Evolutionary conservation across 2,888 invertebrate species (phyloP), one percentile per base, ranked within the genome.

Genomic region (Calliphora vomitoria): DNA sequence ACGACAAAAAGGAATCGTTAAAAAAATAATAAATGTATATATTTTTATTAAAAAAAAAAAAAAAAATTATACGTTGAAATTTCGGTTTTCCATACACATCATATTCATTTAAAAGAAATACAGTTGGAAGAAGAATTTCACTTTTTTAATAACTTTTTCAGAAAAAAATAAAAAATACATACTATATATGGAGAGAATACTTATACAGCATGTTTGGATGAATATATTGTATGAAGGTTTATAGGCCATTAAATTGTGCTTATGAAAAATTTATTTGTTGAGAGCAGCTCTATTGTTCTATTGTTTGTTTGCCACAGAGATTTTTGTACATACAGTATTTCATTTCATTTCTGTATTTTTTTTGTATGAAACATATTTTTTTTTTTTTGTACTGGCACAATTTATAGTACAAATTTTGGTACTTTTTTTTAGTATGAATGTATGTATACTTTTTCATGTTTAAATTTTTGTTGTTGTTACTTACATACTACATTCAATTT

Each of bases 401-500:
- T 81, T 85, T 85, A 58, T 76, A 38, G 38, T 55, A 31, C 4
- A n/a, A 47, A 58, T 20, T 60, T 25, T 31, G 20, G 20, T 20
- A 55, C 10, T 55, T 60, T 50, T 60, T 31, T 58, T 58, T 4
- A 25, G 8, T 62, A 60, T 31, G n/a, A 6, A 38, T 75, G 18
- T n/a, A 53, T 18, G 18, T 44, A 62, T 64, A 1, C 18, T 68
- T 68, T 62, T 62, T 38, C 20, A 25, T 60, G 15, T 60, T 35
- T 50, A 50, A 62, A 47, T 20, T 75, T 79, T 64, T 78, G 6
- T 15, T 76, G 35, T 74, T 80, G 58, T 82, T 95, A 97, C 98
- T 97, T 94, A 98, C 98, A 98, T 90, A 98, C 97, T 91, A 98
- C 97, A 94, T 96, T 96, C 93, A 98, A 96, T 93, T 96, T 96